Conservation (phyloP, 1,140 invertebrate species). For the Sminthurinus signatus region DNA sequence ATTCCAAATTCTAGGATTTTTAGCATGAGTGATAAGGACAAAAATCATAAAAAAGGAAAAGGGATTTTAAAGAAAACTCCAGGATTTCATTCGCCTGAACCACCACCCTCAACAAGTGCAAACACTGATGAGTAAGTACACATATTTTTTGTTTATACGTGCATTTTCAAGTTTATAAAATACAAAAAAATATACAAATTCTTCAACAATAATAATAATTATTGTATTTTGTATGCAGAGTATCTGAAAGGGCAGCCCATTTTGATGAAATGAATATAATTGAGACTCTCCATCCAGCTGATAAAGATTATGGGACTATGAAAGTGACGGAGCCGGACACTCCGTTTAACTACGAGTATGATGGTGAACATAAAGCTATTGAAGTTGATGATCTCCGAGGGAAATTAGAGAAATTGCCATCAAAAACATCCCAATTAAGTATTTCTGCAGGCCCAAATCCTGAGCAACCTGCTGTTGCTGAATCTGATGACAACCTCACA, state of each 20-base stretch:
- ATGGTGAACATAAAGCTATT: not conserved
- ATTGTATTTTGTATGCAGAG: too few relatives aligned
- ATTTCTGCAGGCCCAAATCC: not conserved
- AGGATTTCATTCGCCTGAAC: too few relatives aligned
- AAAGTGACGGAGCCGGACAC: constrained; percentile 21
- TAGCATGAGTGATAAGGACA: too few relatives aligned
- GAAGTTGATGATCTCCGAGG: constrained; percentile 51
- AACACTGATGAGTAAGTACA: too few relatives aligned
- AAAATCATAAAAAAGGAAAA: too few relatives aligned
- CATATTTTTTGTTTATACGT: too few relatives aligned
- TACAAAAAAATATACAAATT: too few relatives aligned
- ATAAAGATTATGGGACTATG: constrained; percentile 82
- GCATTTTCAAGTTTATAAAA: too few relatives aligned
- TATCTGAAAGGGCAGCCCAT: constrained; percentile 52
- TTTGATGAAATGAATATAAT: constrained; percentile 99
- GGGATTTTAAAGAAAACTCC: too few relatives aligned
- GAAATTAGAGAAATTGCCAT: constrained; percentile 49
- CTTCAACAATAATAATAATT: too few relatives aligned
- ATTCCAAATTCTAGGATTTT: too few relatives aligned
- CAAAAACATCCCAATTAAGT: not conserved
- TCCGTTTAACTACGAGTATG: constrained; percentile 7
- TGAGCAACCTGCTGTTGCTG: constrained; percentile 51
- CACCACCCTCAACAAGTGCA: too few relatives aligned
- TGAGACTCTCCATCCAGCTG: constrained; percentile 91
- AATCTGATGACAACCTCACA: constrained; percentile 45